Evolutionary conservation across 2,888 invertebrate genomes (phyloP), one percentile per base, ranked within the genome.

Genomic region (Apoda limacodes): DNA sequence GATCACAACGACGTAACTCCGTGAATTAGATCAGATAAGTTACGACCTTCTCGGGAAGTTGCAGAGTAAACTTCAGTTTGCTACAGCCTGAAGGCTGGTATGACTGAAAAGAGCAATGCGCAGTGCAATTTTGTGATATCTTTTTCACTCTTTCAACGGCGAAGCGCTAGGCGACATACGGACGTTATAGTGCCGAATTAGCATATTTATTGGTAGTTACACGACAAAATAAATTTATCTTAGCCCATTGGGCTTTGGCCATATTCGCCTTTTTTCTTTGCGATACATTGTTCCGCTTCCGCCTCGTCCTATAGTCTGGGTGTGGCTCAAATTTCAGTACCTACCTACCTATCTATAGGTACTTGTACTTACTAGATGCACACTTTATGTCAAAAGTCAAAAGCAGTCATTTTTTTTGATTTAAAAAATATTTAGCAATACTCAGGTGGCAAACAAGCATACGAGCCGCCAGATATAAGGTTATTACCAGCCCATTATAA

Each of bases 101-200:
- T 67, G 68, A 64, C 75, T 67, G 75, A 70, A 76, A 75, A 74
- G 67, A 71, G 72, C 65, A 66, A 68, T 78, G 76, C 76, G 76
- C 78, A 74, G 72, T 78, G 76, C 72, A 78, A 78, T 76, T 74
- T 67, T 63, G 71, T 70, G 75, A 76, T 75, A 74, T 78, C 76
- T 80, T 78, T 78, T 78, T 75, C 74, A 70, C 72, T 75, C 70
- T 70, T 70, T 70, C 70, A 65, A 67, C 66, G 66, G 63, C 53
- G 55, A 54, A 57, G 57, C 52, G 55, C 59, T 60, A 63, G 74
- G 72, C 76, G 75, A 76, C 78, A 75, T 78, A 76, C 70, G 76
- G 78, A 66, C 71, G 74, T 65, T 75, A 75, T 75, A 72, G 72
- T 68, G 66, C 67, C 58, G 64, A 71, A 76, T 80, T 80, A 72